These are phyloP conservation scores for Marmota flaviventris DNA, from an alignment of 2,113 vertebrate species.

Conservation along the genomic window DNA sequence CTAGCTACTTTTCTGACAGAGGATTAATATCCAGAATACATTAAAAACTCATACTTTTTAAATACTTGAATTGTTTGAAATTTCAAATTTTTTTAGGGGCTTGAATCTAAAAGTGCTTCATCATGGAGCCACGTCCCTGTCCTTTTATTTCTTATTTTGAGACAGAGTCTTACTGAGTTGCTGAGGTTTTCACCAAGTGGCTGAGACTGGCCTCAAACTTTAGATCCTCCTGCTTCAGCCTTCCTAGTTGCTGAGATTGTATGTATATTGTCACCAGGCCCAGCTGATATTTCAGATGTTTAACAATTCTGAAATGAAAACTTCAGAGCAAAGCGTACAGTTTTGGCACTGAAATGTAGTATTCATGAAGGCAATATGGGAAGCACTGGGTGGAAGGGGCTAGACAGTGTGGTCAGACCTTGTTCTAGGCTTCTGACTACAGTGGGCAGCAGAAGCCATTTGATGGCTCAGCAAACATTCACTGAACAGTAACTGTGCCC, in stretches of 20 bases:
- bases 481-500: not conserved
- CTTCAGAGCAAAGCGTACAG: not conserved
- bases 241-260: not conserved
- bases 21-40: too few relatives aligned
- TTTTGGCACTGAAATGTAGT: not conserved
- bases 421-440: not conserved
- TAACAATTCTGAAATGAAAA: conserved; percentile 7
- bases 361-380: not conserved
- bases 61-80: not conserved
- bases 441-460: not conserved
- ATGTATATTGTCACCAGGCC: too few relatives aligned
- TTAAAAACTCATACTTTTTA: too few relatives aligned
- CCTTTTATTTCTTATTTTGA: too few relatives aligned
- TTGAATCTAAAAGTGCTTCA: too few relatives aligned
- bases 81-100: not conserved
- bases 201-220: too few relatives aligned
- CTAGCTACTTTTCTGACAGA: too few relatives aligned
- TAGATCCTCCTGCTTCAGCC: too few relatives aligned
- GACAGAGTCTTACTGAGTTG: too few relatives aligned
- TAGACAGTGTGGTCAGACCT: not conserved
- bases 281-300: not conserved
- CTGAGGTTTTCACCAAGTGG: too few relatives aligned
- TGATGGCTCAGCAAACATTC: not conserved
- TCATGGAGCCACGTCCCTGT: too few relatives aligned
- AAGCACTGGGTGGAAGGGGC: not conserved